phyloP scores from a whole-genome alignment of 2,797 vertebrate species.

The Miichthys miiuy region DNA sequence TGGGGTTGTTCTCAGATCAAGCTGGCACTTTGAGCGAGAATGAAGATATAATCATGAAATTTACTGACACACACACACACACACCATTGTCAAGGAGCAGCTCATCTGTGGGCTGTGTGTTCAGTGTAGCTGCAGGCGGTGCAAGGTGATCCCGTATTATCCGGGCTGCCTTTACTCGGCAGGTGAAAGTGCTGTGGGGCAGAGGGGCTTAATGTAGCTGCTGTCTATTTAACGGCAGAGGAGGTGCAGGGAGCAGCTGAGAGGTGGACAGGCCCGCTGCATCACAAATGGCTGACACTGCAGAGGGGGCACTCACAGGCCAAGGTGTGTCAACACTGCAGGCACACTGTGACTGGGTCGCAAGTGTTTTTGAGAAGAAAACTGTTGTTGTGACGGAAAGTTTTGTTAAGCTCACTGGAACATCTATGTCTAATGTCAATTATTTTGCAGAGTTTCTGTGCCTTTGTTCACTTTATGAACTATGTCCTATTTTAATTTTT shows the following conservation, averaged over 20 bases:
- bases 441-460: background rate
- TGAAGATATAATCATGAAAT: conserved; percentile 49
- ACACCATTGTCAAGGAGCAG: conserved; percentile 20
- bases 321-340: conserved; percentile 46
- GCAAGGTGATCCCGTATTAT: conserved; percentile 77
- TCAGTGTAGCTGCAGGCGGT: conserved; percentile 63
- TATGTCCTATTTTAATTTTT: background rate
- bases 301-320: conserved; percentile 18
- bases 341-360: background rate
- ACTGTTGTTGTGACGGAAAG: conserved; percentile 32
- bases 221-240: conserved; percentile 43
- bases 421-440: too few species aligned
- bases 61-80: conserved; percentile 20
- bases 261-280: conserved; percentile 36
- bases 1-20: conserved; percentile 51
- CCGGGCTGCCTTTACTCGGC: conserved; percentile 57
- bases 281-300: conserved; percentile 41
- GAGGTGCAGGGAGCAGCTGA: conserved; percentile 42
- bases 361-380: conserved; percentile 21
- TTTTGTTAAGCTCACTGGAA: background rate
- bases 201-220: conserved; percentile 53
- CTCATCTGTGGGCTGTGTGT: conserved; percentile 43
- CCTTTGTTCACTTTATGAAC: background rate
- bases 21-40: conserved; percentile 48
- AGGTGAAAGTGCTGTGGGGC: conserved; percentile 75